phyloP scores from a whole-genome alignment of 2,113 vertebrate genomes.

The Axis porcinus region DNA sequence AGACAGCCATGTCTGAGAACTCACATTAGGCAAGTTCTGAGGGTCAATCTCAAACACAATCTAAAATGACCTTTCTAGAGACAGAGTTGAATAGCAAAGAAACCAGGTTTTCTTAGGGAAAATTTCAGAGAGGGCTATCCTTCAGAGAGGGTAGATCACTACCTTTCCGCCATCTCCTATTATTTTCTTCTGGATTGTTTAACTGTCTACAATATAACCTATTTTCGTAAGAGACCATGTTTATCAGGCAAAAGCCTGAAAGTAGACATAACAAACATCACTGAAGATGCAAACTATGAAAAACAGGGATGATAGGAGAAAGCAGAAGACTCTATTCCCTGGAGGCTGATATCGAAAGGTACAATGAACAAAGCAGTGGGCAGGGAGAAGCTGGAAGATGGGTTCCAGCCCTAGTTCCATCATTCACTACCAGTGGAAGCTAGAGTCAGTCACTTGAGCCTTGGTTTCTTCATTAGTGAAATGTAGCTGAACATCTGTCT shows the following conservation, averaged over 20 bases:
- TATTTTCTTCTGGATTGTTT: background rate
- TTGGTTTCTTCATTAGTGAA: background rate
- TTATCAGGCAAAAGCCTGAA: background rate
- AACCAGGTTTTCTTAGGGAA: background rate
- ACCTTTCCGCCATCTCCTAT: background rate
- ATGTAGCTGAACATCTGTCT: background rate
- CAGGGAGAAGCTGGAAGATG: background rate
- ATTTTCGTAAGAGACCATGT: background rate
- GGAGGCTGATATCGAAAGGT: background rate
- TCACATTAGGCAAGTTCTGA: background rate
- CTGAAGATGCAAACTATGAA: background rate
- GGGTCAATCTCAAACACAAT: background rate
- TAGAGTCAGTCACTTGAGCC: fast-evolving
- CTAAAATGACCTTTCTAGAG: background rate
- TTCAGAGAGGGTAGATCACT: background rate
- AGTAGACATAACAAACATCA: background rate
- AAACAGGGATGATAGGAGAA: background rate
- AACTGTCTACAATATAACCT: background rate
- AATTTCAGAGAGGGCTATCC: background rate
- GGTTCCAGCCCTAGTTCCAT: background rate
- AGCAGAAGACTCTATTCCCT: background rate
- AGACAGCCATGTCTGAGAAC: background rate
- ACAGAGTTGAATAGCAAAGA: background rate
- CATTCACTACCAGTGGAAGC: background rate
- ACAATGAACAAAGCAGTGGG: fast-evolving